Conservation (phyloP, 2,797 vertebrate species). For the Anabacerthia variegaticeps region DNA sequence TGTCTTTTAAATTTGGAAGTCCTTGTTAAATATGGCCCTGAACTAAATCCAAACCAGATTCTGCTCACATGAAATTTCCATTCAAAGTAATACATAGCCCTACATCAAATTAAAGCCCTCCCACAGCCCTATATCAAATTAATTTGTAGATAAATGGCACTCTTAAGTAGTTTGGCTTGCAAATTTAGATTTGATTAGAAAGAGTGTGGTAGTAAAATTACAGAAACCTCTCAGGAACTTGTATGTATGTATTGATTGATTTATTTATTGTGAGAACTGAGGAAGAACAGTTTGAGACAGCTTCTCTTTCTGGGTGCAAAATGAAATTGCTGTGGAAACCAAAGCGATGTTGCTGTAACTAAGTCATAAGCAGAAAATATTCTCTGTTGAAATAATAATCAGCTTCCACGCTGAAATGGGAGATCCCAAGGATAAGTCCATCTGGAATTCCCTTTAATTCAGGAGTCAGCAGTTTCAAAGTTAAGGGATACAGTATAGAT, state of each 20-base stretch:
- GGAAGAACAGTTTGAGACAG: neutral
- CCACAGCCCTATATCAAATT: neutral
- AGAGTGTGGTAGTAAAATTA: neutral
- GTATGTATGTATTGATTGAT: neutral
- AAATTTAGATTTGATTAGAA: neutral
- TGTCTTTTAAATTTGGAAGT: neutral
- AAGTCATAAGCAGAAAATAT: neutral
- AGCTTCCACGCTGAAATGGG: neutral
- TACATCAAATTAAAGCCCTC: neutral
- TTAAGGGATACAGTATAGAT: neutral
- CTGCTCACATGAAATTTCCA: neutral
- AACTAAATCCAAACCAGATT: conserved; percentile 2
- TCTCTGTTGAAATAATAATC: neutral
- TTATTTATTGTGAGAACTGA: neutral
- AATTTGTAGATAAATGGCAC: neutral
- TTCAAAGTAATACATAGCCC: neutral
- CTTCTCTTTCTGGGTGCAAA: neutral
- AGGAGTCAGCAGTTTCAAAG: neutral
- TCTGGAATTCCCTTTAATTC: neutral
- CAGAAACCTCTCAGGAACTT: neutral
- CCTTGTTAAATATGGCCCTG: neutral
- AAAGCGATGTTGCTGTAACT: neutral
- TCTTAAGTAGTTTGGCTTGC: neutral
- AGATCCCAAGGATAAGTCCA: neutral
- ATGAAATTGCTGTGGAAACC: neutral